Conservation (phyloP, 2,113 vertebrate genomes). For the Monarcha castaneiventris region DNA sequence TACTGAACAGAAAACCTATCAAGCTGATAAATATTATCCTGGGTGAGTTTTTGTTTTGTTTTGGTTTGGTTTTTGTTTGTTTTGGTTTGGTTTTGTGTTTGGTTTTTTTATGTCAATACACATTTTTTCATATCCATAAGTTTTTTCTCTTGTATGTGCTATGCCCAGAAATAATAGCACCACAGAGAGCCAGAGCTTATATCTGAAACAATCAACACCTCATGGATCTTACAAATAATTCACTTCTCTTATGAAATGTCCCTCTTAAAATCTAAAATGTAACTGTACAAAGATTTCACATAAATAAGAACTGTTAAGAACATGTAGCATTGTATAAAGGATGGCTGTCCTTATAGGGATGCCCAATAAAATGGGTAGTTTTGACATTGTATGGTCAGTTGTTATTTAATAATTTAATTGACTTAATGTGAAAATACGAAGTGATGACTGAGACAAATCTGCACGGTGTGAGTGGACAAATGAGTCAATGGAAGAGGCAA, state of each 20-base stretch:
- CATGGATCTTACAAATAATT: background rate
- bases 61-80: no score
- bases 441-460: background rate
- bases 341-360: background rate
- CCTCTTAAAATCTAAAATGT: background rate
- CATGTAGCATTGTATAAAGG: background rate
- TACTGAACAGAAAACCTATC: background rate
- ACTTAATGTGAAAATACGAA: background rate
- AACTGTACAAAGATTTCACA: background rate
- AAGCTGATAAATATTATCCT: background rate
- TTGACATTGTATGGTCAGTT: background rate
- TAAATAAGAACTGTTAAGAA: background rate
- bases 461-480: background rate
- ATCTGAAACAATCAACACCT: background rate
- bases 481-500: background rate
- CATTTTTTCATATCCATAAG: background rate
- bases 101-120: background rate
- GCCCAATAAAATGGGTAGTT: background rate
- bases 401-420: background rate
- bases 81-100: no score
- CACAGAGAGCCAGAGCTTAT: background rate
- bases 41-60: background rate
- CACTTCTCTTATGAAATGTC: background rate
- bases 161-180: background rate
- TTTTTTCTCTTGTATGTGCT: background rate